These are phyloP conservation scores for Hydroisotoma schaefferi DNA, from an alignment of 2,888 invertebrate species.

Conservation along the genomic window DNA sequence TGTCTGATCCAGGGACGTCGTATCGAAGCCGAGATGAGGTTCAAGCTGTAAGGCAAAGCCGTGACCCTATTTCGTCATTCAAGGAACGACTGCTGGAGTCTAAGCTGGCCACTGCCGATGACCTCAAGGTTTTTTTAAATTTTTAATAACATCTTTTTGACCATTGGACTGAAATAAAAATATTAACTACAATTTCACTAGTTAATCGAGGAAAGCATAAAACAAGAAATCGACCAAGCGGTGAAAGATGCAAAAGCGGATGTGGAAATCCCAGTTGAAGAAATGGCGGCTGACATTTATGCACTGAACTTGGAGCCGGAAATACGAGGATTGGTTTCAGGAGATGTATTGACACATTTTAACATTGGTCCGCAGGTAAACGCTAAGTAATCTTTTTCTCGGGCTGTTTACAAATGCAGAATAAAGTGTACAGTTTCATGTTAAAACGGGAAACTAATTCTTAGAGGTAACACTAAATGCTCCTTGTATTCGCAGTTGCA, in stretches of 20 bases:
- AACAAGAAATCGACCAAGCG: constrained; percentile 81
- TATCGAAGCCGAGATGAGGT: constrained; percentile 93
- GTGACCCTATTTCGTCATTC: constrained; percentile 94
- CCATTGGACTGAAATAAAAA: too few relatives aligned
- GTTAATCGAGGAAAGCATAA: constrained; percentile 81
- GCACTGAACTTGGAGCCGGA: constrained; percentile 61
- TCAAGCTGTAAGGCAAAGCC: constrained; percentile 90
- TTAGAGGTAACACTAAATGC: too few relatives aligned
- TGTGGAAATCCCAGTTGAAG: constrained; percentile 69
- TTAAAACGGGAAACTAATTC: too few relatives aligned
- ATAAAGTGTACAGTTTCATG: too few relatives aligned
- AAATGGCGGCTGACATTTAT: constrained; percentile 77
- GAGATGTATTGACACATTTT: constrained; percentile 52
- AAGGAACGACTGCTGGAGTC: constrained; percentile 80
- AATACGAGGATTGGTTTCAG: constrained; percentile 63
- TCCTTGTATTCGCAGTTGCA: too few relatives aligned
- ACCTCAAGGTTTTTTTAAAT: constrained; percentile 70
- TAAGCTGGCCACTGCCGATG: constrained; percentile 75
- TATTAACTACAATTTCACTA: too few relatives aligned
- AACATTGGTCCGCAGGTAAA: constrained; percentile 58
- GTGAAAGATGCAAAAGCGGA: constrained; percentile 71
- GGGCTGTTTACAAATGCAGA: too few relatives aligned
- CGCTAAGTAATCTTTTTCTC: too few relatives aligned
- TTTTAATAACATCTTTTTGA: background rate
- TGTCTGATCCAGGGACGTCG: constrained; percentile 99